These are phyloP conservation scores for Rhagoletis zephyria DNA, from an alignment of 1,140 invertebrate species.

Conservation along the genomic window DNA sequence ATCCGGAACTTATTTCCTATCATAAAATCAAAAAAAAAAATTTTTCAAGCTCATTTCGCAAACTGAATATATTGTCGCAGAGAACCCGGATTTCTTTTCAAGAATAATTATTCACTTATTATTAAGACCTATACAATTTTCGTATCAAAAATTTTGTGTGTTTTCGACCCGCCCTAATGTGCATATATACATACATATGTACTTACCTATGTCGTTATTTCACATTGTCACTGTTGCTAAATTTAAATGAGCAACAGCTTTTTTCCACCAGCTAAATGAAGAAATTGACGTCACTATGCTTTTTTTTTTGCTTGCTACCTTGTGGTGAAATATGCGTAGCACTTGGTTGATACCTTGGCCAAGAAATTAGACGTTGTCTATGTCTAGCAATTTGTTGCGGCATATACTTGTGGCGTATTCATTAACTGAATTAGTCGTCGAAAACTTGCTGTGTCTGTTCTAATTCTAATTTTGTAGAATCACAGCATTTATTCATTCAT, in stretches of 20 bases:
- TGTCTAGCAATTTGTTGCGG: neutral
- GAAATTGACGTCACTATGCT: neutral
- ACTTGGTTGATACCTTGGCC: conserved; percentile 9
- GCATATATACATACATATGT: neutral
- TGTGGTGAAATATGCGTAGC: neutral
- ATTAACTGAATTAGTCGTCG: neutral
- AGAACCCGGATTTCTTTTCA: no score
- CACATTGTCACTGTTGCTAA: conserved; percentile 3
- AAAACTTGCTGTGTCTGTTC: no score
- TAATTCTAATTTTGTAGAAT: no score
- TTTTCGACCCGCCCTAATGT: no score
- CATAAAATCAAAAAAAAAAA: no score
- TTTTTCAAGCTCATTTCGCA: no score
- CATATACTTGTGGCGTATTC: neutral
- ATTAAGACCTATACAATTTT: no score
- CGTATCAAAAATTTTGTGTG: no score
- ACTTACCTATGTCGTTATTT: neutral
- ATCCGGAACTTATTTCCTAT: no score
- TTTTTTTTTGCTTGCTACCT: neutral
- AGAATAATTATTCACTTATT: no score
- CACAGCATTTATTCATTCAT: neutral
- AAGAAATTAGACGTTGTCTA: conserved; percentile 13
- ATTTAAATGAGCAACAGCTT: neutral
- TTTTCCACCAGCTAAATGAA: neutral
- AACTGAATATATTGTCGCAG: no score